Conservation (phyloP, 2,888 invertebrate species). For the Drosophila rellima region DNA sequence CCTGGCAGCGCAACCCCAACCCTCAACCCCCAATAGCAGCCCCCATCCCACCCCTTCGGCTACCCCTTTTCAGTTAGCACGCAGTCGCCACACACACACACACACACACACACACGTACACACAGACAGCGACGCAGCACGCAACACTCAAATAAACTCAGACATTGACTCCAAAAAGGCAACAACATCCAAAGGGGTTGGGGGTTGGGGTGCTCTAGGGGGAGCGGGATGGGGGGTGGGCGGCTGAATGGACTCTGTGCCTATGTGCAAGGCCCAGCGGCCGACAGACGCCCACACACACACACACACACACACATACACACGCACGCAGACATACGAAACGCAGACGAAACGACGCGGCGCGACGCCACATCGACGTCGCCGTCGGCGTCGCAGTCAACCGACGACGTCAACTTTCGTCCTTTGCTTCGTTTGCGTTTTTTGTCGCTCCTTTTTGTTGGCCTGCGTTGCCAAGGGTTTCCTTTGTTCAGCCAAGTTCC, state of each 20-base stretch:
- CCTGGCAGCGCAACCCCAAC: slow-evolving; percentile 2
- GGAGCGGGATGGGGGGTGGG: background rate
- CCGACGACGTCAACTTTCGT: slow-evolving; percentile 41
- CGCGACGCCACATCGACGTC: slow-evolving; percentile 20
- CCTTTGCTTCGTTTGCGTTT: slow-evolving; percentile 57
- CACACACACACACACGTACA: slow-evolving; percentile 44
- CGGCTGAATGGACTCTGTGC: slow-evolving; percentile 57
- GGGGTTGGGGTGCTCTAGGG: too few species aligned
- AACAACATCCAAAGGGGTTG: slow-evolving; percentile 21
- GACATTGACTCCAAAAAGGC: slow-evolving; percentile 78
- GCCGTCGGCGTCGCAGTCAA: slow-evolving; percentile 22
- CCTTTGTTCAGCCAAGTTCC: slow-evolving; percentile 75
- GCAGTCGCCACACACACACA: slow-evolving; percentile 72
- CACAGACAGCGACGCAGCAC: slow-evolving; percentile 50
- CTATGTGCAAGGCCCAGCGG: slow-evolving; percentile 66
- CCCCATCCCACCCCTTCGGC: background rate
- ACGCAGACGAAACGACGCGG: slow-evolving; percentile 57
- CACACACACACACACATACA: slow-evolving; percentile 39
- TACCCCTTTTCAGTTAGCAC: slow-evolving; percentile 55
- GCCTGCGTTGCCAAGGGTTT: slow-evolving; percentile 84
- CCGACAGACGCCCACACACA: slow-evolving; percentile 65
- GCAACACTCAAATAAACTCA: slow-evolving; percentile 76
- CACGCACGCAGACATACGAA: slow-evolving; percentile 39
- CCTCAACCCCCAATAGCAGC: background rate
- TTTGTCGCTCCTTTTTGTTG: slow-evolving; percentile 76